A percentile compares a stretch with the other conserved stretches of the same genome.
Conservation (phyloP, 2,888 invertebrate genomes). For the Tetropium fuscum region DNA sequence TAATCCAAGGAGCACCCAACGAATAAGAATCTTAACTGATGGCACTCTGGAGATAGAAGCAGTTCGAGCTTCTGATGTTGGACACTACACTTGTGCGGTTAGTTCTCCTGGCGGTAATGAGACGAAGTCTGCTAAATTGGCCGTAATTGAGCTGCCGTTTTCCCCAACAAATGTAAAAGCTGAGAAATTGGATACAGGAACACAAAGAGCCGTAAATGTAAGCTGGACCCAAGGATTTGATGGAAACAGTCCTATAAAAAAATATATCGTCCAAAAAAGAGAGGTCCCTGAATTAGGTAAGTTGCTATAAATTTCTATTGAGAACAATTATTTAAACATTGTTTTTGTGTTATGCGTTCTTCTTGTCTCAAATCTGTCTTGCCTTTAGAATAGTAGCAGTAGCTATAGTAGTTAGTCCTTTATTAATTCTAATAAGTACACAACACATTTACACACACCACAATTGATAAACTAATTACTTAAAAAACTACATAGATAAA, state of each 20-base stretch:
- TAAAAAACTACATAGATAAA: too few relatives aligned
- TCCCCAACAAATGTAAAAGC: conserved; percentile 92
- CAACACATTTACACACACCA: too few relatives aligned
- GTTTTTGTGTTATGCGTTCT: conserved; percentile 57
- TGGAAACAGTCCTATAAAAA: conserved; percentile 94
- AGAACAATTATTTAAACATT: conserved; percentile 48
- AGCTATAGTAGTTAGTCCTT: conserved; percentile 6
- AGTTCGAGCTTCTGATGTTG: conserved; percentile 92
- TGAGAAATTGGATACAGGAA: conserved; percentile 71
- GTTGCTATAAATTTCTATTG: conserved; percentile 43
- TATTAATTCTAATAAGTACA: too few relatives aligned
- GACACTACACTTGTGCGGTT: conserved; percentile 92
- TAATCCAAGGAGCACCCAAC: conserved; percentile 74
- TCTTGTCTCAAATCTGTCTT: conserved; percentile 21
- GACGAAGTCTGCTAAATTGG: conserved; percentile 84
- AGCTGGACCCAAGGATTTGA: conserved; percentile 97
- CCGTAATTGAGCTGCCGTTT: conserved; percentile 95
- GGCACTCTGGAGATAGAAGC: conserved; percentile 91
- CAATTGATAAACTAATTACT: too few relatives aligned
- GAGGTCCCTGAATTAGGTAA: conserved; percentile 89
- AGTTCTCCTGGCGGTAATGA: conserved; percentile 94
- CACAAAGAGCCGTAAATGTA: conserved; percentile 86
- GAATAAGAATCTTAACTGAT: conserved; percentile 81
- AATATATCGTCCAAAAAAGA: conserved; percentile 92
- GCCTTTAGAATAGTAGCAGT: conserved; percentile 13